Conservation (phyloP, 2,113 vertebrate genomes). For the Numida meleagris region DNA sequence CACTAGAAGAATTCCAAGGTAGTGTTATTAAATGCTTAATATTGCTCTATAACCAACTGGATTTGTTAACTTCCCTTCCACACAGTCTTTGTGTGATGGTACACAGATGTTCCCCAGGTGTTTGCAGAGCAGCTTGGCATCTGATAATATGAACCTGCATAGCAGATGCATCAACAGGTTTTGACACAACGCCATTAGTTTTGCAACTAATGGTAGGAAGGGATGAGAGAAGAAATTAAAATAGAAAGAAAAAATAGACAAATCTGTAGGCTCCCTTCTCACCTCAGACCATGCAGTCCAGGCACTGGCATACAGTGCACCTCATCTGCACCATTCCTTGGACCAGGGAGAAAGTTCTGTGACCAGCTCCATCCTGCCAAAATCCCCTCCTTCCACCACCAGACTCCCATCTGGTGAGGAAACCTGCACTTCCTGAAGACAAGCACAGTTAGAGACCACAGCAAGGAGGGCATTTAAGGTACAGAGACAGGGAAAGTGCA, state of each 20-base stretch:
- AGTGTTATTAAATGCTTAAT: slow-evolving; percentile 42
- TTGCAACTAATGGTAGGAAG: not conserved
- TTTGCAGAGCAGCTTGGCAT: slow-evolving; percentile 35
- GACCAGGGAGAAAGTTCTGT: slow-evolving; percentile 27
- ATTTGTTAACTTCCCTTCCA: slow-evolving; percentile 55
- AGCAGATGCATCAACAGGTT: slow-evolving; percentile 45
- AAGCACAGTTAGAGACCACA: not conserved
- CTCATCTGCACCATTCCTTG: slow-evolving; percentile 24
- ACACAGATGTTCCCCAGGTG: slow-evolving; percentile 72
- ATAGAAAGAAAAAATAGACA: not conserved
- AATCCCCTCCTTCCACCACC: not conserved
- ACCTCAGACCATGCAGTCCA: not conserved
- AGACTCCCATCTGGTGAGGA: slow-evolving; percentile 42
- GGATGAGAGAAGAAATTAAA: not conserved
- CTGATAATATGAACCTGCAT: slow-evolving; percentile 23
- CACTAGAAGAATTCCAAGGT: slow-evolving; percentile 31
- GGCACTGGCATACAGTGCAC: not conserved
- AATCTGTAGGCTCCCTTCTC: not conserved
- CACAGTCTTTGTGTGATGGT: slow-evolving; percentile 37
- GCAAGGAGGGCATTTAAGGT: not conserved
- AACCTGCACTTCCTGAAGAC: not conserved
- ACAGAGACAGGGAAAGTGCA: slow-evolving; percentile 1
- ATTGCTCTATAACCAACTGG: slow-evolving; percentile 66
- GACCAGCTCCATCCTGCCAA: slow-evolving; percentile 1
- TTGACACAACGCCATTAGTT: slow-evolving; percentile 55